These are phyloP conservation scores for Theocolax elegans DNA, from an alignment of 1,140 invertebrate genomes.

Conservation along the genomic window DNA sequence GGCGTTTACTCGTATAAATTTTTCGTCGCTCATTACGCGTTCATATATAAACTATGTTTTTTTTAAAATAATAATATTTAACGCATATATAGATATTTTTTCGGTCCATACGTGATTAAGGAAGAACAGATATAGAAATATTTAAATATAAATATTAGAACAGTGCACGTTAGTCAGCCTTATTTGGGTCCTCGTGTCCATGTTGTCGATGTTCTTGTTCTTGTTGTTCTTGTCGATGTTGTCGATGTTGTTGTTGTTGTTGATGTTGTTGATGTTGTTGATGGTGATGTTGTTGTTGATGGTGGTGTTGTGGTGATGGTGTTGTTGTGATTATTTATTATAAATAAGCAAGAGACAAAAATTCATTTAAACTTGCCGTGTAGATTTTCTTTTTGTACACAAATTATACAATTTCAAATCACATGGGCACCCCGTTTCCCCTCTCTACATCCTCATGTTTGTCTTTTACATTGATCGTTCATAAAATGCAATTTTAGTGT, in stretches of 20 bases:
- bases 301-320: constrained; percentile 22
- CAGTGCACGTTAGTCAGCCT: constrained; percentile 32
- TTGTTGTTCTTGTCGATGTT: constrained; percentile 25
- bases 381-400: too few relatives aligned
- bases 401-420: too few relatives aligned
- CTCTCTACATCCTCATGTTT: too few relatives aligned
- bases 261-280: constrained; percentile 25
- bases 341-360: constrained; percentile 47
- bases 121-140: neutral
- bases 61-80: neutral
- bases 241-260: constrained; percentile 10
- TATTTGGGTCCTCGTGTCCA: neutral
- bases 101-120: too few relatives aligned
- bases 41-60: neutral
- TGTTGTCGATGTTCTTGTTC: constrained; percentile 23
- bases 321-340: constrained; percentile 1
- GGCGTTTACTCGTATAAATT: constrained; percentile 37
- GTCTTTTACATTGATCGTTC: too few relatives aligned
- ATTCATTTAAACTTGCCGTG: too few relatives aligned
- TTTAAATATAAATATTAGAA: constrained; percentile 9
- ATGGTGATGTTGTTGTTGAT: constrained; percentile 17
- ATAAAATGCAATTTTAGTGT: neutral
- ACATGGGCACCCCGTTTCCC: too few relatives aligned
- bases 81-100: constrained; percentile 9
- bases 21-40: constrained; percentile 18